Evolutionary conservation across 2,888 invertebrate genomes (phyloP), one percentile per base, ranked within the genome.

Genomic region (Drosophila mettleri): DNA sequence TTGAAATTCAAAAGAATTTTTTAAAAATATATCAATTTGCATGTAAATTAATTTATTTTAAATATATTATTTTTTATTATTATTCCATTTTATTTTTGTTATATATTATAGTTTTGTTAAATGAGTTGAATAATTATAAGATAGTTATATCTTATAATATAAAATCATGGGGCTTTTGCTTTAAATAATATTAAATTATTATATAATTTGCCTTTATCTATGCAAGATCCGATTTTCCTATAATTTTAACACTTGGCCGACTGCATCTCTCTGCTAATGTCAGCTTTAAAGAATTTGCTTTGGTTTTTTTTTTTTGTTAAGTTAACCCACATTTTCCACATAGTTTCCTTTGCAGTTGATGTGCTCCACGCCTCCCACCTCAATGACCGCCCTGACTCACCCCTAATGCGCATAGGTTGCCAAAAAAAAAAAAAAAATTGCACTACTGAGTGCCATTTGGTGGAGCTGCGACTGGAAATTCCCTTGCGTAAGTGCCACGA

Each of bases 391-490:
- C 33, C 36, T 53, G 49, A 18, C 49, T 34, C 49, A 49, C 22
- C 34, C 49, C 34, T 22, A 34, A 49, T 48, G 49, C 34, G 22
- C 48, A 22, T 29, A 48, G 60, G 62, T 67, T 61, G 73, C 55
- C 77, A 41, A 41, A 41, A 41, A 41, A 43, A 10, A 29, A 27
- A 20, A 33, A 72, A 73, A 82, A 80, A 83, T 83, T 83, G 83
- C 82, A 83, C 82, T 83, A 76, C 76, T 69, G 82, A 73, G 82
- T 83, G 83, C 80, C 82, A 83, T 83, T 86, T 78, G 49, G 34
- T 34, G 83, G 67, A 61, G 73, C 69, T 58, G 60, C 65, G 59
- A 69, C 63, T 78, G 68, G 71, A 80, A 78, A 80, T 83, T 83
- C 80, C 83, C 83, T 68, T 27, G 82, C 74, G 68, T 58, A 55